Conservation (phyloP, 2,888 invertebrate species). For the Lithosia quadra region DNA sequence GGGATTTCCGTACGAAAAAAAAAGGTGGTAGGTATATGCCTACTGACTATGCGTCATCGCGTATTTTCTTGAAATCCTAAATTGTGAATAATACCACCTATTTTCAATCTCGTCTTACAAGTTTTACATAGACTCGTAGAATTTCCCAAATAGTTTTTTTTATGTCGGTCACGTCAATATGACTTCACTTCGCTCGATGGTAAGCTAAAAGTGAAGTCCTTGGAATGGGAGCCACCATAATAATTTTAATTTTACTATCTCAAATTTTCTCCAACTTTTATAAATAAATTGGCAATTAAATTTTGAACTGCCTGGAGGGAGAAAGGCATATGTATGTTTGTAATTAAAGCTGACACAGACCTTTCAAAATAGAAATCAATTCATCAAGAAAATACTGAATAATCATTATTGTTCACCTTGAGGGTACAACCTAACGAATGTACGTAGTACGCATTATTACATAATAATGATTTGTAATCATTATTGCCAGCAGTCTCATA, state of each 20-base stretch:
- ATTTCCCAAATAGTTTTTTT: too few relatives aligned
- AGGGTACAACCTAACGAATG: neutral
- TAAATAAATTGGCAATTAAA: neutral
- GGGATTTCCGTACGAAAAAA: too few relatives aligned
- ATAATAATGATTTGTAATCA: neutral
- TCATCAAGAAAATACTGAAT: neutral
- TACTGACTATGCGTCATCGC: too few relatives aligned
- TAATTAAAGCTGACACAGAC: neutral
- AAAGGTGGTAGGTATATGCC: too few relatives aligned
- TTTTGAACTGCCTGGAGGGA: neutral
- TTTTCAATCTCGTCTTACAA: too few relatives aligned
- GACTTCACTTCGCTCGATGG: too few relatives aligned
- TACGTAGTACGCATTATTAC: neutral
- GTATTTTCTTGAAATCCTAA: too few relatives aligned
- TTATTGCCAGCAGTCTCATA: neutral
- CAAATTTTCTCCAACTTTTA: neutral
- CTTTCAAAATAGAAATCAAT: slow-evolving; percentile 2
- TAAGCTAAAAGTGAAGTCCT: too few relatives aligned
- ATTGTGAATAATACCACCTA: too few relatives aligned
- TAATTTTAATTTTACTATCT: neutral
- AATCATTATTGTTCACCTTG: slow-evolving; percentile 11
- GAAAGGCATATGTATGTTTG: neutral
- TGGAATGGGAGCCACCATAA: too few relatives aligned
- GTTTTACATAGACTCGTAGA: too few relatives aligned
- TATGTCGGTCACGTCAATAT: too few relatives aligned